phyloP scores from a whole-genome alignment of 2,113 vertebrate genomes.

The Illadopsis cleaveri region DNA sequence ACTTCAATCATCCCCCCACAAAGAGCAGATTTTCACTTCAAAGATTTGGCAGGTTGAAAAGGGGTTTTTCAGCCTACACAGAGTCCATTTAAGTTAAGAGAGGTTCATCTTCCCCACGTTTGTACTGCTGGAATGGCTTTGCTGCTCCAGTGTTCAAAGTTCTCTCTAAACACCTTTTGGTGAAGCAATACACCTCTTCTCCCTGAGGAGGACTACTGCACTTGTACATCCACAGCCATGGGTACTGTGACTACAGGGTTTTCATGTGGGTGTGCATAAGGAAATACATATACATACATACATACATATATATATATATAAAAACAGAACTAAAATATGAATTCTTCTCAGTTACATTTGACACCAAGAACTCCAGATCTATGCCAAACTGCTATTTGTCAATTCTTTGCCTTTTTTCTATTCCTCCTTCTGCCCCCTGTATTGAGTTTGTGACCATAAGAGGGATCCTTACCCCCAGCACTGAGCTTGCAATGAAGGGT shows the following conservation, averaged over 20 bases:
- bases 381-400: neutral
- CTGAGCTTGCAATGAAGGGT: neutral
- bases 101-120: conserved; percentile 10
- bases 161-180: neutral
- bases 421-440: neutral
- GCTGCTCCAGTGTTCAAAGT: neutral
- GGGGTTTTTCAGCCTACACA: conserved; percentile 39
- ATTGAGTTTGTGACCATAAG: neutral
- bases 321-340: neutral
- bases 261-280: no score
- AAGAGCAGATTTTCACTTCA: conserved; percentile 20
- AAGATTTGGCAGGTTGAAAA: conserved; percentile 13
- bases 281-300: neutral
- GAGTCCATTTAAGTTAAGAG: conserved; percentile 31
- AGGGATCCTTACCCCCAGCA: neutral
- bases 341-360: neutral
- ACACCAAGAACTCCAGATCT: neutral
- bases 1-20: conserved; percentile 51
- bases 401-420: neutral
- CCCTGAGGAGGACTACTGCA: neutral
- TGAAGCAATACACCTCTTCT: neutral
- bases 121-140: conserved; percentile 14
- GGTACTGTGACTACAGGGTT: accelerated
- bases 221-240: neutral
- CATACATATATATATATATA: accelerated